Evolutionary conservation across 2,113 vertebrate species (phyloP).

Genomic region (Zosterops lateralis): DNA sequence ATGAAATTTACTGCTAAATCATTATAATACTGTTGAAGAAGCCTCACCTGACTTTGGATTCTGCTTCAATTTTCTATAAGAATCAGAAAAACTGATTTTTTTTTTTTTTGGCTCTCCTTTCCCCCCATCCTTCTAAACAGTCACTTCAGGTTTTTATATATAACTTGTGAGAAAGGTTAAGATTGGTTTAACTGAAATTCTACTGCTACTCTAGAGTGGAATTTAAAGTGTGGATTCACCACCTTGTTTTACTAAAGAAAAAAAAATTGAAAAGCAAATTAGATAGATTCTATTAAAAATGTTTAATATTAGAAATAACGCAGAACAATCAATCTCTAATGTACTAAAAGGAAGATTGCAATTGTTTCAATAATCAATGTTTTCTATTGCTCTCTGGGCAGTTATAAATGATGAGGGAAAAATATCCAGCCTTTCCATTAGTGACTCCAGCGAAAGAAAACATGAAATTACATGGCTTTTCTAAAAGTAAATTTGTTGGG

Average conservation of each 20-base stretch:
- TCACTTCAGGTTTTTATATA: neutral
- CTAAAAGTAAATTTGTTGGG: neutral
- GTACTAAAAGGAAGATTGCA: neutral
- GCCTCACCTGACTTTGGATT: neutral
- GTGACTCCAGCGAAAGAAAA: neutral
- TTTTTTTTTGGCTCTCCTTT: neutral
- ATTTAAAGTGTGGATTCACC: slow-evolving; percentile 61
- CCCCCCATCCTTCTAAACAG: neutral
- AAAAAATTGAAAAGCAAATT: neutral
- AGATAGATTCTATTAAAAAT: neutral
- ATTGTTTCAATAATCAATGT: neutral
- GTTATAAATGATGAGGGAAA: neutral
- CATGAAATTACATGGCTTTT: neutral
- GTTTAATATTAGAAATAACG: neutral
- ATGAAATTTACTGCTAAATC: neutral
- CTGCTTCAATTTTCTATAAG: neutral
- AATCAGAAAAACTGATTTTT: neutral
- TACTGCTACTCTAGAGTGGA: slow-evolving; percentile 13
- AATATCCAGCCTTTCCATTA: neutral
- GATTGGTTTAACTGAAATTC: slow-evolving; percentile 31
- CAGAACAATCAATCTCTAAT: neutral
- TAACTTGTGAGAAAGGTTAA: neutral
- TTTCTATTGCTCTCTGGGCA: neutral
- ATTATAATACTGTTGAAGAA: neutral
- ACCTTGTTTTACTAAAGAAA: neutral